Evolutionary conservation across 2,113 vertebrate genomes (phyloP).

Genomic region (Oceanites oceanicus): DNA sequence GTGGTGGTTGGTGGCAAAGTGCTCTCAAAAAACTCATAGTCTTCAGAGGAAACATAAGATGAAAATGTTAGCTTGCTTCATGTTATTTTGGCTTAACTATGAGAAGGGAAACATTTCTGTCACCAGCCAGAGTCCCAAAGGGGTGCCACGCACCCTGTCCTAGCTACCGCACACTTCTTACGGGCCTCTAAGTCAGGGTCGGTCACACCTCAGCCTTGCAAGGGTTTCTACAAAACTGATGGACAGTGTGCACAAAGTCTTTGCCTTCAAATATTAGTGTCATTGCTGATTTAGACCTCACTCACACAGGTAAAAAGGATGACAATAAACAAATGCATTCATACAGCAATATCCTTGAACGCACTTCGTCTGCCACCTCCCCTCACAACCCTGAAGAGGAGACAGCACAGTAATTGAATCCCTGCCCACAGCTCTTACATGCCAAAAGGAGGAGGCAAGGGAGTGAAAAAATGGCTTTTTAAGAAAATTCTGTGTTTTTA

Average conservation of each 20-base stretch:
- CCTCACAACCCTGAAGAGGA: background rate
- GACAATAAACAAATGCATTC: background rate
- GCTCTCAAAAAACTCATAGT: constrained; percentile 75
- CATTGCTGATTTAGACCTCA: background rate
- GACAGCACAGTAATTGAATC: background rate
- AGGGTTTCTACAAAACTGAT: background rate
- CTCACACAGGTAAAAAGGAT: background rate
- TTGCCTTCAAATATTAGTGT: background rate
- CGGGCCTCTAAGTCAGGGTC: fast-evolving
- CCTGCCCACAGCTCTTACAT: background rate
- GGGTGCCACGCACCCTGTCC: background rate
- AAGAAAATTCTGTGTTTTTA: background rate
- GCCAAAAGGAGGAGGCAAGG: background rate
- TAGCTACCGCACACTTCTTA: background rate
- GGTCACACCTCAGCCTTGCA: background rate
- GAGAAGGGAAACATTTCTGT: background rate
- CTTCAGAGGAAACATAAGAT: constrained; percentile 52
- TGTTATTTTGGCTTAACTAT: background rate
- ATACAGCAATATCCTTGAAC: background rate
- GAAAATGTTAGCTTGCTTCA: background rate
- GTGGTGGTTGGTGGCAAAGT: constrained; percentile 69
- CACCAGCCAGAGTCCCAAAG: background rate
- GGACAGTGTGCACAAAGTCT: background rate
- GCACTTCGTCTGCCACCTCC: background rate
- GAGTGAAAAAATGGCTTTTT: background rate